Evolutionary conservation across 64 coral and sea anemone genomes (phyloP).

Genomic region (Dendronephthya gigantea): DNA sequence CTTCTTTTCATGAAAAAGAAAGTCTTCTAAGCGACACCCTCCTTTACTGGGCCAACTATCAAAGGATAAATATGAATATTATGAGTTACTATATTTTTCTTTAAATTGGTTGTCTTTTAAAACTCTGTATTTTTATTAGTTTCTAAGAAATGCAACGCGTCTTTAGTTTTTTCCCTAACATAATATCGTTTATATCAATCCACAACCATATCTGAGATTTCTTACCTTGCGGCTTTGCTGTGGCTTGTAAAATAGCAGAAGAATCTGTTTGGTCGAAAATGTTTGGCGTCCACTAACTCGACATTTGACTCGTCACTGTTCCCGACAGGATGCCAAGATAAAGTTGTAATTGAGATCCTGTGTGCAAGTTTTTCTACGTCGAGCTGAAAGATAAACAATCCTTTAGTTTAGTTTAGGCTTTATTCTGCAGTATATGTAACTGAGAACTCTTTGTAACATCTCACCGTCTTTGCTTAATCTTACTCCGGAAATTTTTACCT

Average conservation of each 20-base stretch:
- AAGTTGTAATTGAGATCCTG: background rate
- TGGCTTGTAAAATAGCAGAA: slow-evolving; percentile 5
- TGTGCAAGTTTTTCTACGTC: background rate
- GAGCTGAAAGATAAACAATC: background rate
- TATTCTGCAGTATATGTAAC: background rate
- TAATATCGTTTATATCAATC: too few relatives aligned
- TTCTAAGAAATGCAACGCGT: too few relatives aligned
- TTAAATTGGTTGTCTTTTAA: too few relatives aligned
- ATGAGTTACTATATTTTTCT: too few relatives aligned
- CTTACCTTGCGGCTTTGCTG: background rate
- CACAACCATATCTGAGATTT: too few relatives aligned
- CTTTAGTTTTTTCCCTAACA: too few relatives aligned
- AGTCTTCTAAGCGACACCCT: background rate
- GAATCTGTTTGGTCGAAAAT: background rate
- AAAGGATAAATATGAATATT: background rate
- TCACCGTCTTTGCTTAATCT: too few relatives aligned
- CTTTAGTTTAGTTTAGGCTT: background rate
- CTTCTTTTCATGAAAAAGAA: background rate
- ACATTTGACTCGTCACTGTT: background rate
- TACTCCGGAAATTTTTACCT: background rate
- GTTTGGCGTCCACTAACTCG: background rate
- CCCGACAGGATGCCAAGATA: background rate
- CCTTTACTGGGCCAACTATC: background rate
- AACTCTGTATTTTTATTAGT: too few relatives aligned
- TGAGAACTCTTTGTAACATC: too few relatives aligned